These are phyloP conservation scores for Drosophila neonasuta DNA, from an alignment of 2,888 invertebrate genomes.

Conservation along the genomic window DNA sequence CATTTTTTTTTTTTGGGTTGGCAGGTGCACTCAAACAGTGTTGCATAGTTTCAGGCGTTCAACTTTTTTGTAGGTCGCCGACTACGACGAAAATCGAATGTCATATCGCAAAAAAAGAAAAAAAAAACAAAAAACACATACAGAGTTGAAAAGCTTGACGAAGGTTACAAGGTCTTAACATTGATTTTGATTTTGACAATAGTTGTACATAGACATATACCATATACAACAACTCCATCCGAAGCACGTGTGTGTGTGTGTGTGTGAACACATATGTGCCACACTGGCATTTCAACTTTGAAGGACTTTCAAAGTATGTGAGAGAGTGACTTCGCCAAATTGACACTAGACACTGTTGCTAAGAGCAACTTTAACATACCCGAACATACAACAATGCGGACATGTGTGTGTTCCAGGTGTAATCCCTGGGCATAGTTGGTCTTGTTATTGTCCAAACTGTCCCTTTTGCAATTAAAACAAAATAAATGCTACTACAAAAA, in stretches of 20 bases:
- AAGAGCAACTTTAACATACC: slow-evolving; percentile 19
- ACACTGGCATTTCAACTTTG: slow-evolving; percentile 54
- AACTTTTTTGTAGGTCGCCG: slow-evolving; percentile 61
- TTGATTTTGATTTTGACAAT: slow-evolving; percentile 64
- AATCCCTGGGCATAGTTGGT: not conserved
- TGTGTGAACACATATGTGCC: slow-evolving; percentile 10
- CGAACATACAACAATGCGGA: not conserved
- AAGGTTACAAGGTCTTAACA: slow-evolving; percentile 65
- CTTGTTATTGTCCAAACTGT: slow-evolving; percentile 2
- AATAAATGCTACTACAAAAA: not conserved
- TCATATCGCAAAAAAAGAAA: slow-evolving; percentile 33
- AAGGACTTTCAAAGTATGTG: slow-evolving; percentile 45
- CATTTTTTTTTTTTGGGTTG: slow-evolving; percentile 25
- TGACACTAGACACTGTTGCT: slow-evolving; percentile 16
- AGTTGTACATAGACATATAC: slow-evolving; percentile 5
- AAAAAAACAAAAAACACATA: slow-evolving; percentile 19
- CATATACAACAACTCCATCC: slow-evolving; percentile 9
- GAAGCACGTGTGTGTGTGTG: not conserved
- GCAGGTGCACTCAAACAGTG: slow-evolving; percentile 50
- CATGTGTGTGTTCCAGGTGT: not conserved
- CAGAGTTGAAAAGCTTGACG: slow-evolving; percentile 22
- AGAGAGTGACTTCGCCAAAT: slow-evolving; percentile 14
- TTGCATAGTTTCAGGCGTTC: slow-evolving; percentile 57
- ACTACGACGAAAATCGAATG: slow-evolving; percentile 47
- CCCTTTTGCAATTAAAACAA: not conserved